Evolutionary conservation across 37 sponge, comb jelly and placozoan species (phyloP), one percentile per base, ranked within the genome.

Genomic region (Ianthella basta): DNA sequence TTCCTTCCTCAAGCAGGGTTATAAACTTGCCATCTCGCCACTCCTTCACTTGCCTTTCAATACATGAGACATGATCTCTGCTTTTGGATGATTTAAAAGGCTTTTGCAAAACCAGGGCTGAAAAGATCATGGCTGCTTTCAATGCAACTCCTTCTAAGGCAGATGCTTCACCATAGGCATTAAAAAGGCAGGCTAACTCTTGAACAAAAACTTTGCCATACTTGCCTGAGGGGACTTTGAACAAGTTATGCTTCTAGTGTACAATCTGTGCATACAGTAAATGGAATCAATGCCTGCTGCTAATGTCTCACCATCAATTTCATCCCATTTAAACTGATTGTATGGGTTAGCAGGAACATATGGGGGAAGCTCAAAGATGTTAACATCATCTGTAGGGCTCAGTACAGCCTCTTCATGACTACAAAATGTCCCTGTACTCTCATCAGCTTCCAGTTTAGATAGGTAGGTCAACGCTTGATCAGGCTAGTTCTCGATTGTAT

Each of bases 1-100:
- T n/a, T n/a, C n/a, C n/a, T n/a, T n/a, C n/a, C n/a, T n/a, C n/a
- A n/a, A n/a, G n/a, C n/a, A n/a, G n/a, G n/a, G n/a, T n/a, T 20
- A 57, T 15, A 18, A 74, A 74, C 32, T 74, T 36, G 19, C 75
- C 75, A 12, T 32, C 14, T 27, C 13, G 39, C 75, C 75, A 74
- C 75, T 36, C 32, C 37, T 37, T 74, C 38, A 74, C n/a, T 74
- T 38, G 5, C 16, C 75, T 74, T 32, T 74, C 41, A 5, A 74
- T 30, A 37, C 75, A 74, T 38, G 32, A n/a, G 37, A 74, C 75
- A 74, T 74, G 75, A 74, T 74, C 75, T 36, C 41, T 30, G 19
- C 38, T 34, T n/a, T 74, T 74, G 35, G 75, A 74, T 30, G 35
- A 36, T 15, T 30, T 12, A 32, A 74, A 74, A 14, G 75, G 75